Conservation (phyloP, 2,888 invertebrate species). For the Agrochola litura region DNA sequence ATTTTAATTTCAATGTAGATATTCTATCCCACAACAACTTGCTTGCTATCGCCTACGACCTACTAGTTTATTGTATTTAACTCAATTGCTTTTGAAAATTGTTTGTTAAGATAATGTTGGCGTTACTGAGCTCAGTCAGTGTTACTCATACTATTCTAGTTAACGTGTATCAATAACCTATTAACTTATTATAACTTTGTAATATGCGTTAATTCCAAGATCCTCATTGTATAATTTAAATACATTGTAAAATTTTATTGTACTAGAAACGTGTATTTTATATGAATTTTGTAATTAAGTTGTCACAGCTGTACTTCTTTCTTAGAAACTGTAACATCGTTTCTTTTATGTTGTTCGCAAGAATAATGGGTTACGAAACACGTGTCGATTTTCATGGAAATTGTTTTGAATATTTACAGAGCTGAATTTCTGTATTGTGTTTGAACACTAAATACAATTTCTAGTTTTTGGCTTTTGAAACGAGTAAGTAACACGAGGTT, state of each 20-base stretch:
- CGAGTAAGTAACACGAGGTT: neutral
- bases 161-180: neutral
- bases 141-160: constrained; percentile 26
- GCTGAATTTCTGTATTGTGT: neutral
- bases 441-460: neutral
- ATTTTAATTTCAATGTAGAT: constrained; percentile 3
- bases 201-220: constrained; percentile 36
- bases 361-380: constrained; percentile 32
- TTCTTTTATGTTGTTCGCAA: constrained; percentile 21
- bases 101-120: constrained; percentile 16
- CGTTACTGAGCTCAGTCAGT: neutral
- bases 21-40: neutral
- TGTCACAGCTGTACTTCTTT: constrained; percentile 50
- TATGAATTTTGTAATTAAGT: constrained; percentile 38
- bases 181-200: constrained; percentile 18
- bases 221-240: constrained; percentile 32
- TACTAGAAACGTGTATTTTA: constrained; percentile 12
- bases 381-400: constrained; percentile 3
- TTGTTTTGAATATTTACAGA: constrained; percentile 11
- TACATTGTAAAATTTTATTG: constrained; percentile 32
- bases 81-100: constrained; percentile 8
- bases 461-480: neutral
- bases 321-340: constrained; percentile 41
- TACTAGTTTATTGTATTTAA: constrained; percentile 16
- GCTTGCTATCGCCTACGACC: constrained; percentile 13